Base-by-base conservation (phyloP, 2,888 invertebrate genomes). In the Andrena marginata region DNA sequence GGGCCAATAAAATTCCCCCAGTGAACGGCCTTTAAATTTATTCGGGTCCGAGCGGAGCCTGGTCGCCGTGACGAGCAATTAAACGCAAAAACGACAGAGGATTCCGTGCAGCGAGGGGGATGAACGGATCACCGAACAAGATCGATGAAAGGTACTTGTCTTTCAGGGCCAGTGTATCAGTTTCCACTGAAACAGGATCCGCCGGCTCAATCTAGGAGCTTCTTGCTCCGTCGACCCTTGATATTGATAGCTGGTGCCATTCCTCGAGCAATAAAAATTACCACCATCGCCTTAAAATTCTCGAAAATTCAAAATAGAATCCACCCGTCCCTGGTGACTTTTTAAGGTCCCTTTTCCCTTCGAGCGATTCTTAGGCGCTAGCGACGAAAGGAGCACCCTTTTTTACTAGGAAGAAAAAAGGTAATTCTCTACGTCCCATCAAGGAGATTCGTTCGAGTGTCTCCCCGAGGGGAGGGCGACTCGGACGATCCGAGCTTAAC, bases 141-240 rank as follows among this genome's bases (percentile, higher is more conserved):
- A 86, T 86, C 85, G 87, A 85, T 87, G 82, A 68, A 68, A 80
- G 78, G 86, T 86, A 77, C 84, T 87, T 82, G 74, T 69, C 73
- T 87, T 82, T 80, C 77, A 71, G 59, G n/a, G 65, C 20, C n/a
- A 62, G 71, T 77, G 63, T 80, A 87, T 87, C 86, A 77, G 75
- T 85, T 87, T 87, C 82, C 67, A 42, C 70, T 33, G 72, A 84
- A 56, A 77, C 54, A n/a, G 51, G 65, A 82, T 70, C 70, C 49
- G 62, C 20, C 54, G 51, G 29, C 23, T 70, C 49, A 67, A 54
- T 54, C 35, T 20, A 16, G 20, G 13, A 26, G 26, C 56, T 54
- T 54, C 51, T 56, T 54, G 54, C 68, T 10, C 35, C 68, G 31
- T 20, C 20, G 35, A 33, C 54, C 23, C 33, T 7, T 69, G 33